Base-by-base conservation (phyloP, 2,113 vertebrate species). In the Xiphophorus hellerii region DNA sequence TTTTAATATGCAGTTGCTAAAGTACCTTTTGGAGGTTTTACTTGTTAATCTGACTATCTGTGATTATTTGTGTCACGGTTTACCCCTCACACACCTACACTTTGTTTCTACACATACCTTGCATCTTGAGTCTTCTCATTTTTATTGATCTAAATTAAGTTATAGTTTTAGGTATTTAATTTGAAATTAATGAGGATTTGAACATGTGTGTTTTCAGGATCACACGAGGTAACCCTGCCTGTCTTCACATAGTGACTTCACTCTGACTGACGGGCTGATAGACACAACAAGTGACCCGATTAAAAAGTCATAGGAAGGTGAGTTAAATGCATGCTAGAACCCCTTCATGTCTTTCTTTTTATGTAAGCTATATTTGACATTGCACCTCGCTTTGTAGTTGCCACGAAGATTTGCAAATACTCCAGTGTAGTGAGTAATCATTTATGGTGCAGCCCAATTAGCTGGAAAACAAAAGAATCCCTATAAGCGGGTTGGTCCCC, bases 201-300 rank as follows among this genome's bases (percentile, higher is more conserved):
- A 83, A 35, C 84, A 60, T 42, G 7, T 88, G 77, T 83, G 76
- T 82, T 77, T 80, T 80, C 87, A 92, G 91, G 88, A 87, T 31
- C 35, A 65, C 62, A 20, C 9, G 27, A 74, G 73, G 12, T 67
- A 87, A 81, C 66, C 77, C 82, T 71, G 77, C 71, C 73, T 39
- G 69, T 82, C 63, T 66, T 67, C 72, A 88, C 81, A 48, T 66
- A 4, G 80, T 61, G 71, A 83, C 77, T 81, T 67, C 78, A 77
- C 37, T 62, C 77, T 29, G 69, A 87, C 61, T 29, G 54, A 64
- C 62, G 5, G 74, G 67, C 62, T 68, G 77, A 80, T 29, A 28
- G 77, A 76, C 76, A 71, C 28, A 1, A 8, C 30, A 79, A 73
- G 80, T 28, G 31, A 66, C 27, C 69, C 7, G 62, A 86, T 62